Evolutionary conservation across 2,888 invertebrate species (phyloP).

Genomic region (Odontomyia ornata): DNA sequence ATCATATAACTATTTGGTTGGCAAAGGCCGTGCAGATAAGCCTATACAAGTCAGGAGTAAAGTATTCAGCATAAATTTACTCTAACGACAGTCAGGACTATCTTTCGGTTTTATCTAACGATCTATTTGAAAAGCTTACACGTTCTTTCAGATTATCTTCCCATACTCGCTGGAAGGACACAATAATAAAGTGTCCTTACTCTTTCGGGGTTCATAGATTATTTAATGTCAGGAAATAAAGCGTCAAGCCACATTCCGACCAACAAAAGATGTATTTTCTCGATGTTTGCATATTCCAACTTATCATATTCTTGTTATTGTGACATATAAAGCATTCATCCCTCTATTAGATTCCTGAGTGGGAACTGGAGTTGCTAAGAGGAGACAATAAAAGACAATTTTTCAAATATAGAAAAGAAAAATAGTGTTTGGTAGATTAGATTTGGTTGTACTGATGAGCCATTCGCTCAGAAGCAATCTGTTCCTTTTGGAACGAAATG

Average conservation of each 20-base stretch:
- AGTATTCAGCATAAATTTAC: conserved; percentile 7
- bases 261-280: neutral
- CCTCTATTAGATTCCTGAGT: neutral
- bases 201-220: neutral
- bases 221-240: neutral
- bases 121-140: neutral
- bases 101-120: neutral
- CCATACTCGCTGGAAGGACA: neutral
- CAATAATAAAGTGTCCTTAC: neutral
- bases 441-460: no score
- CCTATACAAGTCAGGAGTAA: neutral
- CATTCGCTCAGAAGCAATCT: neutral
- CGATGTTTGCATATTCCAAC: neutral
- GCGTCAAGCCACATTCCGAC: neutral
- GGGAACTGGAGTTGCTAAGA: no score
- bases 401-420: no score
- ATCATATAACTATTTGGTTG: no score
- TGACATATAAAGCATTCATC: neutral
- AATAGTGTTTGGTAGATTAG: neutral
- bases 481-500: neutral
- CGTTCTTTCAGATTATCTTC: neutral
- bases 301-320: neutral
- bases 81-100: neutral
- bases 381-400: no score
- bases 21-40: no score